Conservation (phyloP, 2,113 vertebrate species). For the Sciurus niger region DNA sequence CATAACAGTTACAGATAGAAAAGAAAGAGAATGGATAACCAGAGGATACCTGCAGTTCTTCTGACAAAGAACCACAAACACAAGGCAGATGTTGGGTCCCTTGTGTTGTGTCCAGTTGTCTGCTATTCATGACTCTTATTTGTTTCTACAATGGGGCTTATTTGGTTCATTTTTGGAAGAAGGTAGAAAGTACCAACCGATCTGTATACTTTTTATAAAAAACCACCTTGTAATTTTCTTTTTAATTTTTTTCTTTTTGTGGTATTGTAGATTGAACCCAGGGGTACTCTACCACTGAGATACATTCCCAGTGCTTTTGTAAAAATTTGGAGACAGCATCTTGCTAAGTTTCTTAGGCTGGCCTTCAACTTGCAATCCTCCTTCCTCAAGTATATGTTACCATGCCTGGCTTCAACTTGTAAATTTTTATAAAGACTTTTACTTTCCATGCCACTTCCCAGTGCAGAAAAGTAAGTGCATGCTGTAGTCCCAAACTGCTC, state of each 20-base stretch:
- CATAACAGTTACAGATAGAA: neutral
- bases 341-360: neutral
- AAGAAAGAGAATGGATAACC: neutral
- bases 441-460: neutral
- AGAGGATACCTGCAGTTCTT: neutral
- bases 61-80: neutral
- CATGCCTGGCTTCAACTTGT: neutral
- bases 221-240: neutral
- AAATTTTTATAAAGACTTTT: neutral
- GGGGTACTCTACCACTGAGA: neutral
- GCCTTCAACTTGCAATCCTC: neutral
- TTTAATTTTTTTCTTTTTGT: too few species aligned
- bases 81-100: neutral
- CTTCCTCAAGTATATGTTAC: neutral
- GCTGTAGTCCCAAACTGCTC: rapidly evolving
- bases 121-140: neutral
- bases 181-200: neutral
- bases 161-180: slow-evolving; percentile 52
- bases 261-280: neutral
- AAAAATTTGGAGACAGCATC: neutral
- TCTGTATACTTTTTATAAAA: neutral
- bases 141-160: neutral
- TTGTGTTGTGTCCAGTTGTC: neutral
- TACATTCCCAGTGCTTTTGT: neutral
- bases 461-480: neutral